A percentile compares a stretch with the other conserved stretches of the same genome.
These are phyloP conservation scores for Spodoptera littoralis DNA, from an alignment of 2,888 invertebrate species.

Conservation along the genomic window DNA sequence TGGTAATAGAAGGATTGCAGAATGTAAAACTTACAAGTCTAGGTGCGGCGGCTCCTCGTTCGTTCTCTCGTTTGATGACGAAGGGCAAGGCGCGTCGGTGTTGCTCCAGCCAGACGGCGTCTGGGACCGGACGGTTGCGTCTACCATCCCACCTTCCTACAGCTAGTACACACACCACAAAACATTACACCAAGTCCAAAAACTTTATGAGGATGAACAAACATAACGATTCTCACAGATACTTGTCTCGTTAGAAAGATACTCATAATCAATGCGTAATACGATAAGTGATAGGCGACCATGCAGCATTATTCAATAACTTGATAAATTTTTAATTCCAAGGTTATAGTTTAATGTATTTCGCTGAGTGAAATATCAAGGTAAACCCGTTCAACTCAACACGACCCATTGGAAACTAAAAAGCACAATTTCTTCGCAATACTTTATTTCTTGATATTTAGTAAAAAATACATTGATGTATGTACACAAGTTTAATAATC, in stretches of 20 bases:
- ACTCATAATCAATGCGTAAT: constrained; percentile 21
- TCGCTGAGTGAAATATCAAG: constrained; percentile 24
- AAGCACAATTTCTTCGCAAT: constrained; percentile 74
- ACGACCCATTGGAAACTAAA: constrained; percentile 61
- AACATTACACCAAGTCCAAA: constrained; percentile 28
- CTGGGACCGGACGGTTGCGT: constrained; percentile 84
- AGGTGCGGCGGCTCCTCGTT: constrained; percentile 76
- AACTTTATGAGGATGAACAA: constrained; percentile 10
- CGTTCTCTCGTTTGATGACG: constrained; percentile 85
- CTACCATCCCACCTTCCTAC: constrained; percentile 83
- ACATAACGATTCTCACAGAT: constrained; percentile 12
- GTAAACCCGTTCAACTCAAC: constrained; percentile 15
- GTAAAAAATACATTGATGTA: constrained; percentile 86
- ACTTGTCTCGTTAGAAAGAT: constrained; percentile 15
- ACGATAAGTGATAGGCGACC: constrained; percentile 34
- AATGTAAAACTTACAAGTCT: constrained; percentile 76
- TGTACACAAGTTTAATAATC: constrained; percentile 75
- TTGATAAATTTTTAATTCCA: constrained; percentile 25
- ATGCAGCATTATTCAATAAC: constrained; percentile 26
- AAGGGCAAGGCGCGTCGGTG: constrained; percentile 85
- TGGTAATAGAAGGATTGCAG: background rate
- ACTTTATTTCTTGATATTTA: constrained; percentile 85
- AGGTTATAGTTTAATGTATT: constrained; percentile 15
- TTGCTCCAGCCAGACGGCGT: constrained; percentile 86
- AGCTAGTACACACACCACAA: constrained; percentile 55